Evolutionary conservation across 2,113 vertebrate genomes (phyloP).

Genomic region (Chlamydotis undulata): DNA sequence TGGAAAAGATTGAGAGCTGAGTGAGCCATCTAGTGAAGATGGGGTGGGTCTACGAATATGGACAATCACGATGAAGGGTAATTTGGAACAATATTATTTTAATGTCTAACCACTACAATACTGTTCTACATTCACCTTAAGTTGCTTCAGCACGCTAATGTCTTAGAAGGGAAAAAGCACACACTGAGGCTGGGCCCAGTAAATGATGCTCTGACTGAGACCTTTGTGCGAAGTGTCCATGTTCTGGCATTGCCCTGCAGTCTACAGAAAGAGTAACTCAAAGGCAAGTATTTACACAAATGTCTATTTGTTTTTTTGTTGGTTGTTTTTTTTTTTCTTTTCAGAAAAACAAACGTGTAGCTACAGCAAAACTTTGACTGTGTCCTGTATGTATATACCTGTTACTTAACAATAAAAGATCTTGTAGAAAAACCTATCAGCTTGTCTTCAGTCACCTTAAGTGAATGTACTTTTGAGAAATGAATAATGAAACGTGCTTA

Average conservation of each 20-base stretch:
- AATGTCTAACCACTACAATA: neutral
- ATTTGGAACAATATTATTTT: neutral
- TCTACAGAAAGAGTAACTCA: neutral
- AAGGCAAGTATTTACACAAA: slow-evolving; percentile 37
- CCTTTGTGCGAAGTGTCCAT: neutral
- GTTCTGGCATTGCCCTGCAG: neutral
- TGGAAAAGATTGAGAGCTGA: neutral
- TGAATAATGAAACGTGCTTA: slow-evolving; percentile 38
- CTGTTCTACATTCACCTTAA: neutral
- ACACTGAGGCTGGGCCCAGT: neutral
- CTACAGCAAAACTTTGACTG: slow-evolving; percentile 40
- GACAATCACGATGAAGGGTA: neutral
- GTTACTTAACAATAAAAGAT: slow-evolving; percentile 31
- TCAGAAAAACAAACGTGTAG: slow-evolving; percentile 7
- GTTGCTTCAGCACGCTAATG: neutral
- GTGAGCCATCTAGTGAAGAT: neutral
- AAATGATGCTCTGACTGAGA: neutral
- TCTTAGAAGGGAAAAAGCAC: neutral
- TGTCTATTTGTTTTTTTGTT: slow-evolving; percentile 9
- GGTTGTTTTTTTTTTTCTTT: neutral
- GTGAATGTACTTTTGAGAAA: slow-evolving; percentile 47
- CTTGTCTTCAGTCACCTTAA: slow-evolving; percentile 21
- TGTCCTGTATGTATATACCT: neutral
- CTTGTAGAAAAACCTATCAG: slow-evolving; percentile 5
- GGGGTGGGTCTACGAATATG: neutral